Evolutionary conservation across 2,113 vertebrate species (phyloP).

Genomic region (Xyliphius kryptos): DNA sequence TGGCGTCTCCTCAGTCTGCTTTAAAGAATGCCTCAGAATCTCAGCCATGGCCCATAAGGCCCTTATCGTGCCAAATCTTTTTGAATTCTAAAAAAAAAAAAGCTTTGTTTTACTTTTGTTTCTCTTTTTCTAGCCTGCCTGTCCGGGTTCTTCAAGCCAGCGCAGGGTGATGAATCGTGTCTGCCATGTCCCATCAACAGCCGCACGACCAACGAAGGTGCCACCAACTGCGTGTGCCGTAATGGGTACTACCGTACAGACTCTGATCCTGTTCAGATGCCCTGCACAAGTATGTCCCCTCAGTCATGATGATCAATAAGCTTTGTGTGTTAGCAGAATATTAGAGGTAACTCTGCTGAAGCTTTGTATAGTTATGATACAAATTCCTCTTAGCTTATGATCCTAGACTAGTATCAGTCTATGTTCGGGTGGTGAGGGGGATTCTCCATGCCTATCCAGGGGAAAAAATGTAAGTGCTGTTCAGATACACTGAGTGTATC

Average conservation of each 20-base stretch:
- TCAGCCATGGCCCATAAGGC: slow-evolving; percentile 19
- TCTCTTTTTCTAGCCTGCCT: slow-evolving; percentile 70
- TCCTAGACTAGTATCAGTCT: too few species aligned
- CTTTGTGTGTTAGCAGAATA: too few species aligned
- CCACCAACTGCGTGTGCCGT: slow-evolving; percentile 88
- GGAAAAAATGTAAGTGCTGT: too few species aligned
- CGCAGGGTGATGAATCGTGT: slow-evolving; percentile 84
- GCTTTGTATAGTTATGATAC: too few species aligned
- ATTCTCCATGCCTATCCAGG: too few species aligned
- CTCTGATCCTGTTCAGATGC: slow-evolving; percentile 88
- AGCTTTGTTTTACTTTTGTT: background rate
- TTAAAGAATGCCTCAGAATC: slow-evolving; percentile 21
- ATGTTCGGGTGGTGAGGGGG: too few species aligned
- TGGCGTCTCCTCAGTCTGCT: background rate
- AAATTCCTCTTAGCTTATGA: too few species aligned
- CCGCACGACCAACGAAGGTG: slow-evolving; percentile 87
- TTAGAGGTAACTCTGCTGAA: too few species aligned
- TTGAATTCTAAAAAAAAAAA: slow-evolving; percentile 16
- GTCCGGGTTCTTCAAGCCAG: slow-evolving; percentile 83
- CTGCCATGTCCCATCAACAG: slow-evolving; percentile 93
- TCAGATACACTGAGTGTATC: too few species aligned
- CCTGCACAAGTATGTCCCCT: slow-evolving; percentile 84
- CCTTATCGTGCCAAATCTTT: background rate
- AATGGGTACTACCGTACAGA: slow-evolving; percentile 89
- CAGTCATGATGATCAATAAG: background rate